These are phyloP conservation scores for Micronycteris hirsuta DNA, from an alignment of 2,113 vertebrate genomes.

Conservation along the genomic window DNA sequence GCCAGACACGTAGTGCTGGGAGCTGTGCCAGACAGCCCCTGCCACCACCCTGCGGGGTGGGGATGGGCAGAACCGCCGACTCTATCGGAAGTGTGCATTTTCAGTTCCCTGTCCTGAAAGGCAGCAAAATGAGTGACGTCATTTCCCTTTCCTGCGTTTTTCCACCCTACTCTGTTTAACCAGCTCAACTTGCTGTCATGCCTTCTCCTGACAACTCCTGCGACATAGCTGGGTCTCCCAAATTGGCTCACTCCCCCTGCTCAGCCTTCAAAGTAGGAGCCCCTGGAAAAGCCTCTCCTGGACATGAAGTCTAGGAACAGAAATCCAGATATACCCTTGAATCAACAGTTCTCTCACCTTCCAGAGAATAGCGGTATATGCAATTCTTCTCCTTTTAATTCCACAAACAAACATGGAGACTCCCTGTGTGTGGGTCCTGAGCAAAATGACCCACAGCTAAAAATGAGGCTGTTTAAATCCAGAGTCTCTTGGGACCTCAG, in stretches of 20 bases:
- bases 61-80: neutral
- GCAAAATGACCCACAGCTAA: neutral
- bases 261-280: neutral
- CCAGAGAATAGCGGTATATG: neutral
- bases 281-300: neutral
- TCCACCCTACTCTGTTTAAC: neutral
- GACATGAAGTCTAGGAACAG: neutral
- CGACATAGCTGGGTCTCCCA: neutral
- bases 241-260: neutral
- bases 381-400: neutral
- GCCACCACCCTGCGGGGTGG: neutral
- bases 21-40: neutral
- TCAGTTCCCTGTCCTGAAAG: neutral
- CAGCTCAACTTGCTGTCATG: neutral
- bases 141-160: conserved; percentile 43
- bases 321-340: neutral
- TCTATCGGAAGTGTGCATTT: neutral
- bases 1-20: neutral
- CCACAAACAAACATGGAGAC: neutral
- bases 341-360: neutral
- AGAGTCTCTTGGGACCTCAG: neutral
- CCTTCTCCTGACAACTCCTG: neutral
- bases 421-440: neutral
- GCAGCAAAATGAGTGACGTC: neutral
- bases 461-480: too few species aligned